Evolutionary conservation across 2,113 vertebrate genomes (phyloP).

Genomic region (Ciconia boyciana): DNA sequence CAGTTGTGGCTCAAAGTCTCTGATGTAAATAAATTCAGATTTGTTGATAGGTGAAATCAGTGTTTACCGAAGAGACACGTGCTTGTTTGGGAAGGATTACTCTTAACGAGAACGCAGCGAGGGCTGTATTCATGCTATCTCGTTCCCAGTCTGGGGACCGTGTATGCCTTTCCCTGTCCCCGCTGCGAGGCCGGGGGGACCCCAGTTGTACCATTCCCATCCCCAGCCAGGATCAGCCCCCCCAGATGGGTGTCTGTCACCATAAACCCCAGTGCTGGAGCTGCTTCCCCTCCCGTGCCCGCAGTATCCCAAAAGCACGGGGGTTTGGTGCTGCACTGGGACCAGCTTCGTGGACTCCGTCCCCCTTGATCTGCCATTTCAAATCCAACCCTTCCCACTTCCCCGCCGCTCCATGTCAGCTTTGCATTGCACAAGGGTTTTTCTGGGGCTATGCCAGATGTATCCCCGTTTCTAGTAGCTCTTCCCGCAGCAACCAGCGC

Average conservation of each 20-base stretch:
- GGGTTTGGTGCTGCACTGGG: neutral
- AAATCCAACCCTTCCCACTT: neutral
- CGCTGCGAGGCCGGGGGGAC: neutral
- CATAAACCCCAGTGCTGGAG: neutral
- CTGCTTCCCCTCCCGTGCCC: neutral
- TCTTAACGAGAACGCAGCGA: neutral
- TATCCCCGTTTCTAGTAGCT: neutral
- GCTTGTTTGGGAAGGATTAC: neutral
- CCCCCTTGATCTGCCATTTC: neutral
- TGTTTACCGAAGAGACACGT: neutral
- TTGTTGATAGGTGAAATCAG: neutral
- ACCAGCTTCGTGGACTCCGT: rapidly evolving
- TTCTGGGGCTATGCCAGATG: neutral
- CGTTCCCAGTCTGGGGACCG: neutral
- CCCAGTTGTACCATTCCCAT: neutral
- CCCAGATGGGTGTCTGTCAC: neutral
- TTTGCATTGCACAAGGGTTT: neutral
- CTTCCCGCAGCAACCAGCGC: neutral
- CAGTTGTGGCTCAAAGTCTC: conserved; percentile 15
- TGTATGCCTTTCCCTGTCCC: neutral
- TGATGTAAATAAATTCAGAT: conserved; percentile 36
- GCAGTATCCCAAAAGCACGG: neutral
- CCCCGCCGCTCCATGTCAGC: neutral
- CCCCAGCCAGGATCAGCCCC: neutral
- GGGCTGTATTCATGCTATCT: neutral